Percentiles rank a stretch among this genome's conserved stretches.
Evolutionary conservation across 2,888 invertebrate genomes (phyloP).

Genomic region (Acleris cristana): DNA sequence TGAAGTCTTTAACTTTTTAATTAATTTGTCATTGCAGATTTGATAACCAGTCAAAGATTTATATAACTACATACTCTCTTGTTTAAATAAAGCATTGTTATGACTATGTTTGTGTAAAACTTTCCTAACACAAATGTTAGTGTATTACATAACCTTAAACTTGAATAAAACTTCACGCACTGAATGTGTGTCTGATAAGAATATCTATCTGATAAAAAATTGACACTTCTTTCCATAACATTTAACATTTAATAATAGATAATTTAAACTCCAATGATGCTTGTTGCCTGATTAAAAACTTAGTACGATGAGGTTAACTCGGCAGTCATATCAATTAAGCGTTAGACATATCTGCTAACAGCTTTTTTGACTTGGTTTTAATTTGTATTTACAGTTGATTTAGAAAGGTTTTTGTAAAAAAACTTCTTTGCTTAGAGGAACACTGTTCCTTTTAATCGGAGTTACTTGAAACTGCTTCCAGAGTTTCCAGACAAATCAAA

Average conservation of each 20-base stretch:
- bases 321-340: too few species aligned
- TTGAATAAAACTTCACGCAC: slow-evolving; percentile 30
- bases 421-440: too few species aligned
- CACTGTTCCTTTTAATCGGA: too few species aligned
- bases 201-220: slow-evolving; percentile 42
- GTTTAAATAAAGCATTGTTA: background rate
- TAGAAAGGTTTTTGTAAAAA: too few species aligned
- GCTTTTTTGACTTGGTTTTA: too few species aligned
- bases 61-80: background rate
- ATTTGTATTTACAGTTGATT: too few species aligned
- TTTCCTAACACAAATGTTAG: too few species aligned
- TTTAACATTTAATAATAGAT: slow-evolving; percentile 24
- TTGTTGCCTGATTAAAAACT: background rate
- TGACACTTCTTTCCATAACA: slow-evolving; percentile 33
- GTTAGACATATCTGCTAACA: too few species aligned
- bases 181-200: slow-evolving; percentile 43
- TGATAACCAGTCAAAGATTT: background rate
- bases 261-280: background rate
- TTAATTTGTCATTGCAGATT: slow-evolving; percentile 16
- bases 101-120: too few species aligned
- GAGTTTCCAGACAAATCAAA: too few species aligned
- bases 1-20: slow-evolving; percentile 18
- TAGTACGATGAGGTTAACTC: too few species aligned
- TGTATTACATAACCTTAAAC: slow-evolving; percentile 32
- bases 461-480: too few species aligned